Percentiles rank a stretch among this genome's conserved stretches.
phyloP scores from a whole-genome alignment of 2,113 vertebrate genomes.

The Myotis yumanensis region DNA sequence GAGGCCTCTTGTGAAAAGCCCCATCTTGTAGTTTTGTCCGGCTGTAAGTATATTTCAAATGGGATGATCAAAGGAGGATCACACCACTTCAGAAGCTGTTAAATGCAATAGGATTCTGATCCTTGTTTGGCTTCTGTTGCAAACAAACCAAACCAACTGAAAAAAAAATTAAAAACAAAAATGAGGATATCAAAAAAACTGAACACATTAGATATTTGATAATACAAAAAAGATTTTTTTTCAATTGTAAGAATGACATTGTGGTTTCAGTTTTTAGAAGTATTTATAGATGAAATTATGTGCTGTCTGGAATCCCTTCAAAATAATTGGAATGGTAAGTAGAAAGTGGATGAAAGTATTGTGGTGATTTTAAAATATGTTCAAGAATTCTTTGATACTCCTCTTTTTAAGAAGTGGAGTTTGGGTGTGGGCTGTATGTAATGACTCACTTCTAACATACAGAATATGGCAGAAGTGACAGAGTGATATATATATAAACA shows the following conservation, averaged over 20 bases:
- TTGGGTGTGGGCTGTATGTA: not conserved
- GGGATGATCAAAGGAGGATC: constrained; percentile 1
- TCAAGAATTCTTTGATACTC: not conserved
- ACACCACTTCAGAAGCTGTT: not conserved
- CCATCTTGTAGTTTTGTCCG: not conserved
- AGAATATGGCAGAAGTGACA: not conserved
- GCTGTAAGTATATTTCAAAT: constrained; percentile 6
- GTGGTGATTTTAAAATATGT: not conserved
- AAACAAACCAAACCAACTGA: not conserved
- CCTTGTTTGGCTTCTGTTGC: not conserved
- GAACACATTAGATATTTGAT: not conserved
- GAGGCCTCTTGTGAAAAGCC: not conserved
- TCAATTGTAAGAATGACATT: not conserved
- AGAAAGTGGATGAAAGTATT: not conserved
- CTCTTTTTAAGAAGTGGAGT: not conserved
- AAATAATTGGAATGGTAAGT: not conserved
- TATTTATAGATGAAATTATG: not conserved
- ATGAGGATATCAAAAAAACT: not conserved
- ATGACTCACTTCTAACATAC: not conserved
- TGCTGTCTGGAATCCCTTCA: not conserved
- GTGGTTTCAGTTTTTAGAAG: not conserved
- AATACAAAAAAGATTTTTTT: not conserved
- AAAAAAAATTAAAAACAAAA: not conserved
- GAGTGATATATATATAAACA: too few relatives aligned
- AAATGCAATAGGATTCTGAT: not conserved